Evolutionary conservation across 2,113 vertebrate genomes (phyloP), one percentile per base, ranked within the genome.

Genomic region (Centropus unirufus): DNA sequence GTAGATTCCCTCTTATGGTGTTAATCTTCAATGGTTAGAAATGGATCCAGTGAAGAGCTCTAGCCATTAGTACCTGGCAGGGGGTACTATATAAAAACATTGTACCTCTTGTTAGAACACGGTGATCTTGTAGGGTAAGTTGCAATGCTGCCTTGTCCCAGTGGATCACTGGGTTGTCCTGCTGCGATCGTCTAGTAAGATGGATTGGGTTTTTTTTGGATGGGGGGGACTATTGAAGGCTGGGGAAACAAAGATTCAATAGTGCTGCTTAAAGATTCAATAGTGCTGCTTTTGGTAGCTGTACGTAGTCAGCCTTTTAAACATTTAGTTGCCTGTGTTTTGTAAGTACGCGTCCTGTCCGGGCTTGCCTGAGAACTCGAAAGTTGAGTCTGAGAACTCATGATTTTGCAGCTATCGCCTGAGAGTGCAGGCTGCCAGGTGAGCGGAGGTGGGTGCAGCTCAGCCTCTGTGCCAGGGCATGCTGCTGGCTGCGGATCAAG

Each of bases 351-450:
- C 80, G 44, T 42, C 97, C 77, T 96, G 97, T 51, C 73, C 3
- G 11, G 69, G 59, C 97, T 75, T 96, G 97, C 88, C 94, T 27
- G 82, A 72, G 86, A 97, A 97, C 97, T 90, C 27, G 96, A 96
- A 97, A 95, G 96, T 94, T 96, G 92, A 95, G 96, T 97, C 89
- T 92, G 83, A 87, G 96, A 90, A 74, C 68, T 95, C 89, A 40
- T 95, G 93, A 88, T 95, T 95, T 91, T 92, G 95, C 91, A 94
- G 84, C 96, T 96, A 84, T 94, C 55, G 55, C 95, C 94, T 59
- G 85, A 8, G 83, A 89, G 89, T n/a, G 5, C 81, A n/a, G 89
- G 80, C 77, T 95, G 76, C 90, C 93, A 89, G 94, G 87, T 63
- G 59, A 83, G 82, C 2, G 12, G 81, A 85, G 92, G 87, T 91